Base-by-base conservation (phyloP, 2,113 vertebrate species). In the Hippocampus guttulatus region DNA sequence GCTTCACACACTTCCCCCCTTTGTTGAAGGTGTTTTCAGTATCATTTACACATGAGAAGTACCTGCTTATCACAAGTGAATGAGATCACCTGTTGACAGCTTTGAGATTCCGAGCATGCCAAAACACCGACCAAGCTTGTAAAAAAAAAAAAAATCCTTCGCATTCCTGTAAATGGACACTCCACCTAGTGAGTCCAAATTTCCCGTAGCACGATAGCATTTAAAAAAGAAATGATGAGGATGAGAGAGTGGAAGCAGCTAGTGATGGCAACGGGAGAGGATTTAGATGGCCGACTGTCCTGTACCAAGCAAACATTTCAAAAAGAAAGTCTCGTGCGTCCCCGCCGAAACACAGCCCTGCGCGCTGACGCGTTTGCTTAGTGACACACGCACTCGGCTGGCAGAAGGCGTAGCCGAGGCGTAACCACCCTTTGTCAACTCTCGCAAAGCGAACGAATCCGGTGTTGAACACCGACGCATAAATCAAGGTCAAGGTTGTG, bases 401-500 rank as follows among this genome's bases (percentile, higher is more conserved):
- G 20, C 57, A 52, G 68, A 77, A 75, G 71, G 74, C 66, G 78
- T 49, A 77, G 67, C 73, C 65, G 52, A 40, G 40, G 43, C 25
- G 70, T 58, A 74, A 71, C 67, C 77, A 73, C 71, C 75, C 73
- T 82, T 78, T 76, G 82, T 84, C 68, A 87, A 76, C 77, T 51
- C 55, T 62, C 66, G 66, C 23, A 21, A 57, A 70, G 45, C 20
- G 43, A 76, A 81, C 72, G 41, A 68, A 81, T 57, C 66, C 70
- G 23, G n/a, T 8, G 15, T 67, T 73, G 58, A 33, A 8, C 69
- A 70, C 58, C 21, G 67, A 77, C 77, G 25, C 71, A 67, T 60
- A 52, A 77, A 61, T 73, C n/a, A 69, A 81, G 45, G 79, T 82
- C 76, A 82, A 81, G 76, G 79, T 79, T 70, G 47, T 71, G 41